These are phyloP conservation scores for Hippocampus barbouri DNA, from an alignment of 2,113 vertebrate genomes.

Conservation along the genomic window DNA sequence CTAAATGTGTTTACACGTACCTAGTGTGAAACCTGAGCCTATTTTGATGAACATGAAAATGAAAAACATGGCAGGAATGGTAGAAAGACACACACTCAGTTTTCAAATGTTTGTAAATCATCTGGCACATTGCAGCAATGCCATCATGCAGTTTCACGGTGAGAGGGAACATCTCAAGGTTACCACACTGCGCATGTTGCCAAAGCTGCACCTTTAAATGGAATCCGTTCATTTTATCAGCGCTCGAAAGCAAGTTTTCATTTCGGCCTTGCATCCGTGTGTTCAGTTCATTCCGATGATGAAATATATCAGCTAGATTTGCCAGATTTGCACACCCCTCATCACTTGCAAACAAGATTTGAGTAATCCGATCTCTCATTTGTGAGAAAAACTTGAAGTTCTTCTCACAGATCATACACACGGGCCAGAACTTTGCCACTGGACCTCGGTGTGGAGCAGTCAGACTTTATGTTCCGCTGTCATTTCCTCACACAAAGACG, in stretches of 20 bases:
- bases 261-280: no score
- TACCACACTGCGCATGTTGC: not conserved
- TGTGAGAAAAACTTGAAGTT: constrained; percentile 13
- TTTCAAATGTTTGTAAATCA: not conserved
- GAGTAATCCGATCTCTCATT: constrained; percentile 9
- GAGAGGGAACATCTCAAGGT: constrained; percentile 1
- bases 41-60: not conserved
- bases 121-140: not conserved
- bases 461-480: not conserved
- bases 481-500: not conserved
- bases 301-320: not conserved
- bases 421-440: not conserved
- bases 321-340: constrained; percentile 1
- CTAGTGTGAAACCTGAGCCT: not conserved
- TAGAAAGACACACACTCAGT: not conserved
- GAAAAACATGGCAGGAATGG: not conserved
- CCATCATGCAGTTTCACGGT: not conserved
- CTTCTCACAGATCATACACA: constrained; percentile 22
- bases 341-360: constrained; percentile 16
- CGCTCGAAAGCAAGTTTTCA: no score
- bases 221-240: not conserved
- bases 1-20: not conserved
- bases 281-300: not conserved
- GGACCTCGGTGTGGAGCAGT: not conserved
- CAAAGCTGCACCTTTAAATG: constrained; percentile 4